A percentile compares a stretch with the other conserved stretches of the same genome.
These are phyloP conservation scores for Corvus moneduloides DNA, from an alignment of 2,113 vertebrate species.

Conservation along the genomic window DNA sequence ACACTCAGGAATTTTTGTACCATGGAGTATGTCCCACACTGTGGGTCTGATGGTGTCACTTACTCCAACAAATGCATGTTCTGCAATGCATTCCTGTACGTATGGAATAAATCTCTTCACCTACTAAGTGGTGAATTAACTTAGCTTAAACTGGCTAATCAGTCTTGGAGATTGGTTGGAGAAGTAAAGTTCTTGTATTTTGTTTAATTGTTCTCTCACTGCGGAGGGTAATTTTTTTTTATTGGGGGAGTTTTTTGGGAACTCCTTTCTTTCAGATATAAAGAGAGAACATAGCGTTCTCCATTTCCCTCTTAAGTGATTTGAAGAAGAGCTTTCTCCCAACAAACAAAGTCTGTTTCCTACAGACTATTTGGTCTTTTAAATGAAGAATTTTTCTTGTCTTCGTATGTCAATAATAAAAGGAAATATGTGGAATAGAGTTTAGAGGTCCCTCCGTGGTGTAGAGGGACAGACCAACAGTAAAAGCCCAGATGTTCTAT, in stretches of 20 bases:
- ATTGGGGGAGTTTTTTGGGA: not conserved
- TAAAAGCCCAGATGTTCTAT: not conserved
- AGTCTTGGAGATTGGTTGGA: not conserved
- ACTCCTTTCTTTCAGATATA: not conserved
- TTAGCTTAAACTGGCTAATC: not conserved
- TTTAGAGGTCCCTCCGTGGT: not conserved
- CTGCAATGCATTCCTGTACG: not conserved
- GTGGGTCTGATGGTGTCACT: not conserved
- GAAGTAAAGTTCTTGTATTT: not conserved
- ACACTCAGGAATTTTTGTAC: accelerated
- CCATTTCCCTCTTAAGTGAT: not conserved
- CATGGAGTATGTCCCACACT: not conserved
- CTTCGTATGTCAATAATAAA: not conserved
- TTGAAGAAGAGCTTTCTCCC: not conserved
- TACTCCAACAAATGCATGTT: not conserved
- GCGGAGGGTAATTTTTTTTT: not conserved
- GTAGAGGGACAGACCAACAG: not conserved
- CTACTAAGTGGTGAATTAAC: not conserved
- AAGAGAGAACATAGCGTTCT: not conserved
- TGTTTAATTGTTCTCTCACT: not conserved
- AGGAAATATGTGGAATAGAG: not conserved
- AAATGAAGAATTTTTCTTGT: not conserved
- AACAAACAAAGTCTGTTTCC: not conserved
- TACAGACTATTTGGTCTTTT: not conserved
- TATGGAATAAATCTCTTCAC: not conserved